Evolutionary conservation across 1,140 invertebrate species (phyloP).

Genomic region (Chrysomallon squamiferum): DNA sequence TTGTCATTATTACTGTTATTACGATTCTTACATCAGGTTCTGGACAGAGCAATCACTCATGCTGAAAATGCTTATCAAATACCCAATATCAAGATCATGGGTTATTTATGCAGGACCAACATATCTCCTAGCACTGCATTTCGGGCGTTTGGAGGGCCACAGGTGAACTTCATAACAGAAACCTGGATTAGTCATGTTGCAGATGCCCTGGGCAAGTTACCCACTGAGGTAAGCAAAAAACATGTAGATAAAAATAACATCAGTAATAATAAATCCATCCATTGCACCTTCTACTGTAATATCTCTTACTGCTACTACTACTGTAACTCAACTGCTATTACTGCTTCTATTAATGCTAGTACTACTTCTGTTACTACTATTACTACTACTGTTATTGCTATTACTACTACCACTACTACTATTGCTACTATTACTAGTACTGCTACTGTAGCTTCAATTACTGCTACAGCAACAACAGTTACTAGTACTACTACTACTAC

Average conservation of each 20-base stretch:
- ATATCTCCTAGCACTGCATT: constrained; percentile 57
- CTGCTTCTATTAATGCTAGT: background rate
- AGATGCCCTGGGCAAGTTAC: constrained; percentile 15
- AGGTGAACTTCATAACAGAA: constrained; percentile 47
- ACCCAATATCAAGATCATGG: constrained; percentile 37
- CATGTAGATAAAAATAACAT: background rate
- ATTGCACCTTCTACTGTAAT: background rate
- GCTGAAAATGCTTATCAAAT: constrained; percentile 47
- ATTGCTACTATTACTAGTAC: too few species aligned
- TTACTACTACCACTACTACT: background rate
- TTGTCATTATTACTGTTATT: too few species aligned
- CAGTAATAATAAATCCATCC: background rate
- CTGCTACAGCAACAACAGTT: too few species aligned
- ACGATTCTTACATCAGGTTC: too few species aligned
- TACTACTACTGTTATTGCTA: background rate
- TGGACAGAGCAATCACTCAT: constrained; percentile 24
- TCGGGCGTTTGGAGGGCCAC: constrained; percentile 58
- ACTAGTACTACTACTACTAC: too few species aligned
- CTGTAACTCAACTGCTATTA: background rate
- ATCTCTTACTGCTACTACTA: too few species aligned
- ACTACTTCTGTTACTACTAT: background rate
- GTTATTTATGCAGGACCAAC: constrained; percentile 54
- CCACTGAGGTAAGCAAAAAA: constrained; percentile 15
- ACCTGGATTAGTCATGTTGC: constrained; percentile 47
- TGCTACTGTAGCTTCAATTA: too few species aligned